Evolutionary conservation across 2,797 vertebrate genomes (phyloP).

Genomic region (Molothrus aeneus): DNA sequence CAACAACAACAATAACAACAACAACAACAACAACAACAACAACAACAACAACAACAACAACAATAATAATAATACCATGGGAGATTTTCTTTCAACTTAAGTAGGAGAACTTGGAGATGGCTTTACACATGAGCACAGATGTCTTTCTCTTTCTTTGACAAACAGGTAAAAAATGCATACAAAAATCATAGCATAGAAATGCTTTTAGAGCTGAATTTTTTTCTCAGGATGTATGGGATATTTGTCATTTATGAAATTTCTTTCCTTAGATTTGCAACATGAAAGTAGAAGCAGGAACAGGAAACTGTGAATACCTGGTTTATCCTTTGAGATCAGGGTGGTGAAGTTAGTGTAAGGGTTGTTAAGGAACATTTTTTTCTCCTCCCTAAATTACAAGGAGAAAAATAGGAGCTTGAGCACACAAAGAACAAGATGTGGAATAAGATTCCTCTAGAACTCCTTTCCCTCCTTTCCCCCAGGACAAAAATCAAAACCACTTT

Average conservation of each 20-base stretch:
- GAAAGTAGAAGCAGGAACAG: neutral
- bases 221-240: neutral
- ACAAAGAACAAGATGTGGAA: neutral
- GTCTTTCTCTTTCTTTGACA: neutral
- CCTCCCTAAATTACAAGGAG: neutral
- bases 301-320: neutral
- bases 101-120: neutral
- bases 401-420: neutral
- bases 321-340: neutral
- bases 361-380: neutral
- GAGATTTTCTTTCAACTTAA: neutral
- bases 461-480: neutral
- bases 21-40: too few species aligned
- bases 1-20: too few species aligned
- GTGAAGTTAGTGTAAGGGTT: neutral
- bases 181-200: neutral
- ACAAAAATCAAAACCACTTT: conserved; percentile 37
- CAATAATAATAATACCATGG: neutral
- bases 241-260: neutral
- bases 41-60: neutral
- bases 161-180: neutral
- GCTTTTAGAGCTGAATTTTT: neutral
- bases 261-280: neutral
- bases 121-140: neutral
- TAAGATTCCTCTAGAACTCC: neutral